Conservation (phyloP, 2,797 vertebrate genomes). For the Furcifer pardalis region DNA sequence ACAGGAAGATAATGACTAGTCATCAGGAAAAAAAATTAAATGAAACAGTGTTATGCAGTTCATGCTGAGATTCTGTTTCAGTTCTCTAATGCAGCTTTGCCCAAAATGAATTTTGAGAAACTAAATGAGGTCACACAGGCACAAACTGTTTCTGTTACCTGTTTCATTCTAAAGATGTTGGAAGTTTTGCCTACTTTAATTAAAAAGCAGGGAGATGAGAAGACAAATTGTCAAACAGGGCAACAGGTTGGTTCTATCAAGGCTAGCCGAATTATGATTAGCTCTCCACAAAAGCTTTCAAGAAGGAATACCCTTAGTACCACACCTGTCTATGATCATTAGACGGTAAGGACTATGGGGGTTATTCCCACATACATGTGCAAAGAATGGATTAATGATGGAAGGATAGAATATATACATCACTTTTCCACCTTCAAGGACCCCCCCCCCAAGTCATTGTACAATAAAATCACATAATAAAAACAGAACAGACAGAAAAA, state of each 20-base stretch:
- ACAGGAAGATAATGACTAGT: constrained; percentile 44
- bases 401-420: too few relatives aligned
- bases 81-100: constrained; percentile 58
- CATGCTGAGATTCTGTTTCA: constrained; percentile 64
- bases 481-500: too few relatives aligned
- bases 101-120: constrained; percentile 56
- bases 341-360: not conserved
- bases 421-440: too few relatives aligned
- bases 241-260: constrained; percentile 22
- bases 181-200: constrained; percentile 46
- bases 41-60: constrained; percentile 42
- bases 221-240: constrained; percentile 2
- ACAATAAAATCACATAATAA: too few relatives aligned
- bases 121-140: constrained; percentile 60
- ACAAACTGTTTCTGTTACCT: constrained; percentile 38
- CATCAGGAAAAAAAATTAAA: constrained; percentile 61
- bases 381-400: too few relatives aligned
- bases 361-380: not conserved
- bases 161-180: constrained; percentile 39
- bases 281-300: not conserved
- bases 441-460: too few relatives aligned
- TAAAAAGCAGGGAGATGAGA: constrained; percentile 44
- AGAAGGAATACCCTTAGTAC: constrained; percentile 1
- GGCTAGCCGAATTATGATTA: constrained; percentile 21
- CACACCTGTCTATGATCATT: not conserved